These are phyloP conservation scores for Pomphorhynchus laevis DNA, from an alignment of 1,140 invertebrate genomes.

Conservation along the genomic window DNA sequence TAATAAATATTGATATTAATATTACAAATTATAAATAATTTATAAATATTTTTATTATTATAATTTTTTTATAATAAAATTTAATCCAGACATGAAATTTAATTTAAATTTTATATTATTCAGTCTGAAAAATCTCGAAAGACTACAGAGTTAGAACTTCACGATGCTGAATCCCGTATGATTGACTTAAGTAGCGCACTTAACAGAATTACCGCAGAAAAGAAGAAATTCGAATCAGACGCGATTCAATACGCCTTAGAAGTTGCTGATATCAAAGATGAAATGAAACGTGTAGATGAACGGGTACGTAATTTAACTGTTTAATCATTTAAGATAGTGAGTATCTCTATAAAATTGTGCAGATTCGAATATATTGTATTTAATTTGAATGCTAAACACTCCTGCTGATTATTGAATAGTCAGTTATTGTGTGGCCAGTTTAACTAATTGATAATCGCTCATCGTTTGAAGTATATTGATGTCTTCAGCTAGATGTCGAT, in stretches of 20 bases:
- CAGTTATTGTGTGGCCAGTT: too few relatives aligned
- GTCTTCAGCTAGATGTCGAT: too few relatives aligned
- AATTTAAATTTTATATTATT: neutral
- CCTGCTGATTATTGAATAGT: neutral
- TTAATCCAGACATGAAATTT: neutral
- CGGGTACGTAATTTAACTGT: neutral
- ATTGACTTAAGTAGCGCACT: neutral
- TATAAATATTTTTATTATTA: too few relatives aligned
- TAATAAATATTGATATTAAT: too few relatives aligned
- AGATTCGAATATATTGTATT: too few relatives aligned
- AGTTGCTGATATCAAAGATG: slow-evolving; percentile 3
- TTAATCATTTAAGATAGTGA: too few relatives aligned
- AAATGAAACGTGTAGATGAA: slow-evolving; percentile 3
- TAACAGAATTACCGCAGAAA: slow-evolving; percentile 7
- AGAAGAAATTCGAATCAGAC: slow-evolving; percentile 9
- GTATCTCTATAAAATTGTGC: too few relatives aligned
- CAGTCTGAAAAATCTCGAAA: slow-evolving; percentile 4
- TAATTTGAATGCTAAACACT: neutral
- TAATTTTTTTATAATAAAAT: neutral
- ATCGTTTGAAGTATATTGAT: too few relatives aligned
- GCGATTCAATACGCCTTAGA: neutral
- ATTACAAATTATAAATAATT: too few relatives aligned
- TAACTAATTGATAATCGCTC: too few relatives aligned
- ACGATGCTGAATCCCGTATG: slow-evolving; percentile 4
- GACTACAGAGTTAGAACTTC: slow-evolving; percentile 4